Conservation (phyloP, 2,797 vertebrate species). For the Numenius phaeopus region DNA sequence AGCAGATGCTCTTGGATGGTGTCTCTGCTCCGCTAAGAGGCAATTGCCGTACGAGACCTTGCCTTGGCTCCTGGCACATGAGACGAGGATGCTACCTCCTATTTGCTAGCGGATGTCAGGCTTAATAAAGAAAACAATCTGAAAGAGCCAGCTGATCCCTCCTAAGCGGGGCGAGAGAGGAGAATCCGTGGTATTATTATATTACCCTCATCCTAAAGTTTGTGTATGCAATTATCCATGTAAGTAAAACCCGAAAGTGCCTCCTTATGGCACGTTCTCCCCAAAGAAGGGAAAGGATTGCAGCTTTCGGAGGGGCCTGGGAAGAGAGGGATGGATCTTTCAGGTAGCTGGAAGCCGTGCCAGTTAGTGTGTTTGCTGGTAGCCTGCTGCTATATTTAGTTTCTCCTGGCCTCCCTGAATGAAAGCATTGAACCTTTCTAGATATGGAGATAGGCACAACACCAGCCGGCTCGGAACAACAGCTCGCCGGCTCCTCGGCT, state of each 20-base stretch:
- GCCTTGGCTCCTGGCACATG: neutral
- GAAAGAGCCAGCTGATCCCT: neutral
- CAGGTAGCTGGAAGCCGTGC: conserved; percentile 57
- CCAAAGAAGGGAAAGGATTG: conserved; percentile 56
- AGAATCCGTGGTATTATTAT: neutral
- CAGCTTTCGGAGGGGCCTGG: neutral
- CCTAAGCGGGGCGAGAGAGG: neutral
- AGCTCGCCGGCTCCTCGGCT: neutral
- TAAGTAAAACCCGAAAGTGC: neutral
- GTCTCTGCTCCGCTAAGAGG: neutral
- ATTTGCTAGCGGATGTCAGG: neutral
- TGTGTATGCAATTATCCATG: neutral
- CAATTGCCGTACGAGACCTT: neutral
- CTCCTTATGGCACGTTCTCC: neutral
- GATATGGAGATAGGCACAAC: conserved; percentile 44
- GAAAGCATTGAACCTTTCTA: neutral
- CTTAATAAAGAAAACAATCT: neutral
- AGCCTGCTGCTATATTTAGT: conserved; percentile 60
- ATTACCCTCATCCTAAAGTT: neutral
- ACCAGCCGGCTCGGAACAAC: neutral
- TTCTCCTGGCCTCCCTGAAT: neutral
- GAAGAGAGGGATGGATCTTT: neutral
- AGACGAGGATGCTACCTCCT: neutral
- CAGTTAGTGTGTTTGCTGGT: conserved; percentile 20
- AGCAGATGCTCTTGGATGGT: conserved; percentile 37